Evolutionary conservation across 2,888 invertebrate species (phyloP), one percentile per base, ranked within the genome.

Genomic region (Ornithoptera alexandrae): DNA sequence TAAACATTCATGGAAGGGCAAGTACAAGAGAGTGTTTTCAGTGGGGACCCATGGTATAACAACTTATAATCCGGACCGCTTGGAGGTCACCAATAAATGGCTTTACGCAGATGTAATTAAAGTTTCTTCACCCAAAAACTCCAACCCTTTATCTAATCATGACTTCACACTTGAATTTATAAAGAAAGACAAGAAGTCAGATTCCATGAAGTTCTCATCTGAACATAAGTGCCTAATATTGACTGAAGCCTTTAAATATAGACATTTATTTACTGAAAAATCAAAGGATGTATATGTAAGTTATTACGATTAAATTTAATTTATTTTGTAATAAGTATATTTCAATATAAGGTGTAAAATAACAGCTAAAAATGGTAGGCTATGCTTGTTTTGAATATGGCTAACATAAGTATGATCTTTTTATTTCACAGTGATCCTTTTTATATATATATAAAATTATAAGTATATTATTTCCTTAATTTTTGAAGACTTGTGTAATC

Each of bases 1-100:
- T 53, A 99, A 99, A 92, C 98, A 98, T 88, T 98, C 97, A 39
- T 99, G 99, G 99, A 99, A 98, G 89, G 99, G 99, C 86, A 99
- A 97, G 96, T 99, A 99, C 92, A 98, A 98, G 88, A 94, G 99
- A 78, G 97, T 99, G 81, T 97, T 99, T 86, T 98, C 99, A 12
- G 96, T 99, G 81, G 99, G 99, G 68, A 97, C 98, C 58, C 95
- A 96, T 84, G 99, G 98, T 50, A 97, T 99, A 78, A 98, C 99
- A 62, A 99, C 99, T 1, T 99, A 99, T 90, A 99, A 99, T 90
- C 99, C 92, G 0, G 92, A 92, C 71, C 84, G 90, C 17, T 73
- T 92, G 80, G 92, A 92, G 82, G 91, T 92, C 74, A 99, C 99
- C 68, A 99, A 99, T 92, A 96, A 97, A 89, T 98, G 97, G 97